Percentiles rank a stretch among this genome's conserved stretches.
Evolutionary conservation across 2,113 vertebrate species (phyloP).

Genomic region (Vulpes ferrilata): DNA sequence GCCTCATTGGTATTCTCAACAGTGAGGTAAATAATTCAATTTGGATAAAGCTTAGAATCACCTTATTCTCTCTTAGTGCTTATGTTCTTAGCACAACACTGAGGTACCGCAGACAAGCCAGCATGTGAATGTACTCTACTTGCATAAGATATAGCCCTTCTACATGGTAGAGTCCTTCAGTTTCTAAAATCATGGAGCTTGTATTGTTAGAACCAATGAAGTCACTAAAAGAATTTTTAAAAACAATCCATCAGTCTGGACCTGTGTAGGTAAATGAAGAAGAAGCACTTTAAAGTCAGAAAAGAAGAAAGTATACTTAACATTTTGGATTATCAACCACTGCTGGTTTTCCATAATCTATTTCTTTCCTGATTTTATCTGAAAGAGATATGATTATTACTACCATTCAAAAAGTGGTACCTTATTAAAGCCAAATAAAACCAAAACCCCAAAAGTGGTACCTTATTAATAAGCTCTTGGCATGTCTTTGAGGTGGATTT

Average conservation of each 20-base stretch:
- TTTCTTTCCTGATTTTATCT: constrained; percentile 22
- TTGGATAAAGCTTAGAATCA: not conserved
- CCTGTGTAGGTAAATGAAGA: constrained; percentile 26
- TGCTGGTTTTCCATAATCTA: constrained; percentile 11
- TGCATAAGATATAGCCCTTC: no score
- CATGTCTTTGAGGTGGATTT: not conserved
- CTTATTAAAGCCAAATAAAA: not conserved
- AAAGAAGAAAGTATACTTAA: not conserved
- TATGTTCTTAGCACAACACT: not conserved
- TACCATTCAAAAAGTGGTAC: not conserved
- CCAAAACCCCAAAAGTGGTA: not conserved
- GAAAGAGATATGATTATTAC: not conserved
- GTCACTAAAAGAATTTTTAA: not conserved
- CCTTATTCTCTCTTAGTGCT: not conserved
- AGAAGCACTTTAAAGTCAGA: constrained; percentile 45
- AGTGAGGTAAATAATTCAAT: not conserved
- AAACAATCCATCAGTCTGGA: constrained; percentile 35
- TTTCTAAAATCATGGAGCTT: no score
- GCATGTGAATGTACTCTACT: no score
- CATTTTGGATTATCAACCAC: constrained; percentile 45
- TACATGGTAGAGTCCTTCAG: no score
- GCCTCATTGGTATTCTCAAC: not conserved
- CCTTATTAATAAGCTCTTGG: not conserved
- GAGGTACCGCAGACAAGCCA: no score
- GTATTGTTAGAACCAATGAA: not conserved